Base-by-base conservation (phyloP, 2,888 invertebrate species). In the Tetragonula carbonaria region DNA sequence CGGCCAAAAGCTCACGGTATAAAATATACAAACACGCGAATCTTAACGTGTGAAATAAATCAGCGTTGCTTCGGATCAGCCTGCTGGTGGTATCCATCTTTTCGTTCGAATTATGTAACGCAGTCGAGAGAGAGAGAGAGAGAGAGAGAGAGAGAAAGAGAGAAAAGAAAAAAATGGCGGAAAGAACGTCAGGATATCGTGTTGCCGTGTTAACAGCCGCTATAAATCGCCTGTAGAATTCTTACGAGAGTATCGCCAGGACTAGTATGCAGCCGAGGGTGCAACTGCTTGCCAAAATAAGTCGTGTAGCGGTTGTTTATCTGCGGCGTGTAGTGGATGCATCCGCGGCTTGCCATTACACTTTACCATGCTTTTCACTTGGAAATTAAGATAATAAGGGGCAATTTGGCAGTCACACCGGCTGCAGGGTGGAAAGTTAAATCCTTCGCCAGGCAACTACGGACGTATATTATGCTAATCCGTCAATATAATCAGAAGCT, bases 351-450 rank as follows among this genome's bases (percentile, higher is more conserved):
- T 38, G 45, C 51, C 38, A 59, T 62, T 73, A 77, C 82, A 71
- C 23, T 59, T 55, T 74, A 55, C 11, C 59, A 13, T 51, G 72
- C 65, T 72, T 84, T 79, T 81, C 76, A 57, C 74, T 78, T 66
- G 70, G 63, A 80, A 85, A 78, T 74, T 65, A 67, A 85, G 88
- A 76, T 87, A 87, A 87, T 85, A 85, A 80, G 68, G 78, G 74
- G 78, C 75, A 78, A 85, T 78, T 87, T 87, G 75, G 82, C 80
- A 70, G 77, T 85, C 82, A 51, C 67, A 2, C 55, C 62, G 75
- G 78, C 78, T 67, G 51, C 67, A 67, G 59, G 23, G 33, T n/a
- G 62, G 66, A 59, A 83, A 87, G 68, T 78, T 63, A 82, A 87
- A 87, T 81, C 79, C 84, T 85, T 78, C 66, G 63, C 72, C 55